Base-by-base conservation (phyloP, 2,888 invertebrate species). In the Calliopum simillimum region DNA sequence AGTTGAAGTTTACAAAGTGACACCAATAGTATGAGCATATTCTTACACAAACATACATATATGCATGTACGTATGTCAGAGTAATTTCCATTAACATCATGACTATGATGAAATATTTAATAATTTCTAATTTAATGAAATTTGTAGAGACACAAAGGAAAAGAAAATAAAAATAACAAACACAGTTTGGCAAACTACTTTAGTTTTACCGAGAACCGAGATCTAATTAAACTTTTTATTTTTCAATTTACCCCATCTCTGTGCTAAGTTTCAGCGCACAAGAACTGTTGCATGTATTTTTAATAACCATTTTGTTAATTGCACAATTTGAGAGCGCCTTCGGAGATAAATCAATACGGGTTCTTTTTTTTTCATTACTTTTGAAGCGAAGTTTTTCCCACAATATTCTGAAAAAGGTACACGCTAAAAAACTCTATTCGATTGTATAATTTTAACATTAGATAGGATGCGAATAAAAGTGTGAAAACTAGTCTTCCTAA, bases 261-360 rank as follows among this genome's bases (percentile, higher is more conserved):
- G 8, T 47, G 11, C 19, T 21, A 16, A 25, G 21, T 33, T 33
- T 33, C 13, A 16, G 5, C 12, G 2, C 5, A 51, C 4, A 44
- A 55, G 5, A 47, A 23, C 5, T 51, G 43, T 64, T 64, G 49
- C 53, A 41, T 64, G 64, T 19, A 53, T 64, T 64, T 64, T 53
- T 64, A 64, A 64, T 64, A 51, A 43, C 64, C 64, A 64, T 64
- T 64, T 64, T 11, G 41, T 51, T 64, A 64, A 64, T 64, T 64
- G 64, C 51, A 21, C 62, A 44, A 62, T 62, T 62, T 47, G 46
- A 21, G n/a, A 4, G 46, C 5, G 62, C 49, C 33, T 33, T 49
- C 51, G 53, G 41, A 64, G 64, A 64, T 64, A 64, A 64, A 64
- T 64, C 64, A 64, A 64, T 64, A 64, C 19, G 51, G 21, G 13